Evolutionary conservation across 2,888 invertebrate species (phyloP).

Genomic region (Crocallis elinguaria): DNA sequence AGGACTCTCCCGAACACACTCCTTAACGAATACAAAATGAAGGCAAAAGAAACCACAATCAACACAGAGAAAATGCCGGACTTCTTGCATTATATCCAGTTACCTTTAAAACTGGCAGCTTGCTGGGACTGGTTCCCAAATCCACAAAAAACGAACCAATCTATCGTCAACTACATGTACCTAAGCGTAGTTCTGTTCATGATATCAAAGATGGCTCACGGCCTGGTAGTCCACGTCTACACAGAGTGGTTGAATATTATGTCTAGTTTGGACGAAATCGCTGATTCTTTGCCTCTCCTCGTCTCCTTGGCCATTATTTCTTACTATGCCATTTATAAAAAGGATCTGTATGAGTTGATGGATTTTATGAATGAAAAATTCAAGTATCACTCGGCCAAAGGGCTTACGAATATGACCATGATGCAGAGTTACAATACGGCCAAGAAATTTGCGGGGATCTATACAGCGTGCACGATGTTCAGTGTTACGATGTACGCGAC

Average conservation of each 20-base stretch:
- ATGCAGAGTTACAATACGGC: conserved; percentile 57
- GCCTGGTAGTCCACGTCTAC: conserved; percentile 58
- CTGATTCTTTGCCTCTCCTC: conserved; percentile 64
- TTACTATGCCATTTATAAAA: conserved; percentile 61
- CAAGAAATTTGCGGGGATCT: conserved; percentile 63
- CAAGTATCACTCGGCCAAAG: conserved; percentile 67
- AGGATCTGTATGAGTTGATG: conserved; percentile 59
- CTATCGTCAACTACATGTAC: conserved; percentile 61
- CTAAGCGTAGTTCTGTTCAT: conserved; percentile 60
- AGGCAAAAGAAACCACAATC: conserved; percentile 8
- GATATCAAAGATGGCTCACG: conserved; percentile 47
- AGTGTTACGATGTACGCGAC: conserved; percentile 68
- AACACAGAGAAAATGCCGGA: conserved; percentile 43
- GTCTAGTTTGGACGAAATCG: conserved; percentile 63
- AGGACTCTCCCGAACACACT: neutral
- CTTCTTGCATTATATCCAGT: conserved; percentile 59
- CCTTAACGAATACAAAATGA: conserved; percentile 10
- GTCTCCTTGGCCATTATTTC: conserved; percentile 61
- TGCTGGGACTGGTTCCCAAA: conserved; percentile 71
- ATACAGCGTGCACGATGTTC: conserved; percentile 69
- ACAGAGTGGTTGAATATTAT: conserved; percentile 67
- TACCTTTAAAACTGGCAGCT: conserved; percentile 63
- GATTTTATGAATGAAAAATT: conserved; percentile 66
- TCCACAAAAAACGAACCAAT: conserved; percentile 42
- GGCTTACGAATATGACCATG: conserved; percentile 76